Percentiles rank a stretch among this genome's conserved stretches.
These are phyloP conservation scores for Mastomys natalensis DNA, from an alignment of 2,113 vertebrate genomes.

Conservation along the genomic window DNA sequence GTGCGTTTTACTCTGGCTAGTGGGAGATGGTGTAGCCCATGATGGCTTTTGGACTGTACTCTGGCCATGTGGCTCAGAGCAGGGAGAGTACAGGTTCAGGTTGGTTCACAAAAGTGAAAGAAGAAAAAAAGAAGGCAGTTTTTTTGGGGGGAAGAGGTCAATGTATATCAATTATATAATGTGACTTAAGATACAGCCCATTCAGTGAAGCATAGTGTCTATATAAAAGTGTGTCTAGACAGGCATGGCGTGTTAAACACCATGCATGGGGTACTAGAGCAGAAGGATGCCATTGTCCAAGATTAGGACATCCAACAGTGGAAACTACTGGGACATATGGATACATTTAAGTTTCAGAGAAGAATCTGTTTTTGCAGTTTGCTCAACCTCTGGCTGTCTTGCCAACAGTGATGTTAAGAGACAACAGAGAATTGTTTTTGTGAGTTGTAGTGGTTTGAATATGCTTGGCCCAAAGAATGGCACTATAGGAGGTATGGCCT, in stretches of 20 bases:
- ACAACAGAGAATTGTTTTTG: not conserved
- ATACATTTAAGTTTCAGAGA: not conserved
- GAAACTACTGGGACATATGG: not conserved
- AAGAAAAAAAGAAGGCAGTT: not conserved
- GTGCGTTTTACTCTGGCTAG: not conserved
- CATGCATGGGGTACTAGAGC: not conserved
- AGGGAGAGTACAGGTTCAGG: not conserved
- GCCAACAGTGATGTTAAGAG: not conserved
- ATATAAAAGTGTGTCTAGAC: not conserved
- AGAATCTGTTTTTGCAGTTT: not conserved
- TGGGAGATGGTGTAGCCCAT: not conserved
- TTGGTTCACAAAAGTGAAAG: slow-evolving; percentile 15
- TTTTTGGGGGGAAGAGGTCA: not conserved
- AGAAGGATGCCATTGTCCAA: not conserved
- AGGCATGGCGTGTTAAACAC: not conserved
- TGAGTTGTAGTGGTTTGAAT: no score
- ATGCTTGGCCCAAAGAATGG: no score
- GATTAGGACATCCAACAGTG: not conserved
- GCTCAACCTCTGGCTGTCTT: not conserved
- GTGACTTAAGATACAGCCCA: not conserved
- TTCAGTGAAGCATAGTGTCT: not conserved
- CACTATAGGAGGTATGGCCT: no score
- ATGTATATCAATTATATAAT: not conserved
- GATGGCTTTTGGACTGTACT: not conserved
- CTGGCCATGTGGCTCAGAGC: not conserved